These are phyloP conservation scores for Enteromius treurensis DNA, from an alignment of 2,797 vertebrate species.

Conservation along the genomic window DNA sequence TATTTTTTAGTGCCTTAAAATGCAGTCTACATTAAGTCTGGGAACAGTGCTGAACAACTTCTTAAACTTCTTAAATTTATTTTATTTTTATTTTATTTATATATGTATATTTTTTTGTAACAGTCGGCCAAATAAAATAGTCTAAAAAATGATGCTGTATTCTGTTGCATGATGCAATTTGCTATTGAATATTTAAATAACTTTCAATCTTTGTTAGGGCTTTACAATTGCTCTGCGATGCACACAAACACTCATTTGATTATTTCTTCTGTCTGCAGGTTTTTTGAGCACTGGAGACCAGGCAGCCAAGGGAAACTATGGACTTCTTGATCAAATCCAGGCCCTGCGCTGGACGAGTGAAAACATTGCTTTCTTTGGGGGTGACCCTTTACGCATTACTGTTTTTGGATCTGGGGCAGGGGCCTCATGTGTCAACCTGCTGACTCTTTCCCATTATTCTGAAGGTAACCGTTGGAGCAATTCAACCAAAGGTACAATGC, in stretches of 20 bases:
- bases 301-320: slow-evolving; percentile 98
- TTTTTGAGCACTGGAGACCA: slow-evolving; percentile 99
- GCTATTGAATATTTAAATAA: slow-evolving; percentile 3
- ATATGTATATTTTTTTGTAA: not conserved
- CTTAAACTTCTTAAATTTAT: not conserved
- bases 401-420: slow-evolving; percentile 99
- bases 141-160: slow-evolving; percentile 36
- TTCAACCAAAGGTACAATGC: slow-evolving; percentile 99
- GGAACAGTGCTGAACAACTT: not conserved
- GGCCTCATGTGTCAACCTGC: slow-evolving; percentile 97
- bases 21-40: not conserved
- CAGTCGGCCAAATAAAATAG: not conserved
- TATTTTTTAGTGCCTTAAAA: not conserved
- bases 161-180: not conserved
- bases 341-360: slow-evolving; percentile 98
- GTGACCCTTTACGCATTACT: slow-evolving; percentile 96
- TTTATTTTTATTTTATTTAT: not conserved
- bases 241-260: slow-evolving; percentile 28
- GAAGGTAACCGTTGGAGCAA: slow-evolving; percentile 99
- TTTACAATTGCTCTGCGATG: not conserved
- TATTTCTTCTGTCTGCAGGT: slow-evolving; percentile 74
- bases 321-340: slow-evolving; percentile 95
- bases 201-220: not conserved
- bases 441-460: slow-evolving; percentile 99
- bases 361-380: slow-evolving; percentile 98